Base-by-base conservation (phyloP, 2,888 invertebrate species). In the Drosophila meridionalis region DNA sequence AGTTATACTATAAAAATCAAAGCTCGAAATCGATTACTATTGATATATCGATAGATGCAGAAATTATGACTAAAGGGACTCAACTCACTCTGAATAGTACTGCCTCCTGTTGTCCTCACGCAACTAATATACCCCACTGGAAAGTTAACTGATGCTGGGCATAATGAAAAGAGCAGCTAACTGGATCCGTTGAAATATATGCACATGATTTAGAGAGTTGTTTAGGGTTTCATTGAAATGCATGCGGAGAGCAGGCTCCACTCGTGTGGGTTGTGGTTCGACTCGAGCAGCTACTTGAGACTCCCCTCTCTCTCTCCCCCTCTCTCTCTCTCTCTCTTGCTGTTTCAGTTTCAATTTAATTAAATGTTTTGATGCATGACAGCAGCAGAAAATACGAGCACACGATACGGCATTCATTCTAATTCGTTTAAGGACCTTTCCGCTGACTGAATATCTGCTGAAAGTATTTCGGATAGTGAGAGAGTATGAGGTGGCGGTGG, bases 281-380 rank as follows among this genome's bases (percentile, higher is more conserved):
- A 14, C 38, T 38, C n/a, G 36, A 38, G 55, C 12, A 26, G 36
- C 55, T 55, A 20, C 28, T 68, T 38, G 26, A 69, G 71, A 20
- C 74, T 73, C 73, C 9, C 38, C 12, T 9, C 8, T 36, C 9
- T 1, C 5, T n/a, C 42, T 3, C 6, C 7, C 1, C 1, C n/a
- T 2, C 1, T 3, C 42, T 7, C n/a, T 40, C 2, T 77, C 4
- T 14, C 3, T 55, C 26, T 14, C 28, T 11, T 67, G 26, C 36
- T 63, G 71, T 72, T 72, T 76, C 78, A 73, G 80, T 67, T 82
- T 71, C 80, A 90, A 87, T 90, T 87, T 87, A 87, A 87, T 87
- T 89, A 90, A 87, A 87, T 89, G 86, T 87, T 89, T 87, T 89
- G 83, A 87, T 85, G 91, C 87, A 85, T 90, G 90, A 90, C 86